A percentile compares a stretch with the other conserved stretches of the same genome.
Conservation (phyloP, 2,797 vertebrate genomes). For the Neomorphus geoffroyi region DNA sequence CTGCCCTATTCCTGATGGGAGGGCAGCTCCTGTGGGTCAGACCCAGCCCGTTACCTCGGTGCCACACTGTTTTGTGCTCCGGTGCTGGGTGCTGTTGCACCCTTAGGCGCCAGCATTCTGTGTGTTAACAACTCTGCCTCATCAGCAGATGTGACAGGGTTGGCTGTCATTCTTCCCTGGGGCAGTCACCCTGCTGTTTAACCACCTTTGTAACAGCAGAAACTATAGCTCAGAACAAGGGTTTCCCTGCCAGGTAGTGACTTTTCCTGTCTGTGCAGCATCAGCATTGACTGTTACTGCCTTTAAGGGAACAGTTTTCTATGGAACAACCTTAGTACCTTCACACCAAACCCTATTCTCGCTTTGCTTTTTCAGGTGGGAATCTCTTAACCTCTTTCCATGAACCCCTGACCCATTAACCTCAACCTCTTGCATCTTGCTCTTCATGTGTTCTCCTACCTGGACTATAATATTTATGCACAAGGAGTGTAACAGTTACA, state of each 20-base stretch:
- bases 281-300: not conserved
- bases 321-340: not conserved
- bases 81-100: not conserved
- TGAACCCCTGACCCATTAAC: not conserved
- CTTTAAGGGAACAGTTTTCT: not conserved
- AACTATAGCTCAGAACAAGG: not conserved
- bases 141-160: not conserved
- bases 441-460: not conserved
- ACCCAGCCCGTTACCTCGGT: not conserved
- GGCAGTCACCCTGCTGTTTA: not conserved
- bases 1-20: not conserved
- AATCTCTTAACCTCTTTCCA: not conserved
- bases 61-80: accelerated
- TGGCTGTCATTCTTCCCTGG: not conserved
- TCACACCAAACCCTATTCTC: not conserved
- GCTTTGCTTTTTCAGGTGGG: not conserved
- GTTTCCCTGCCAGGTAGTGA: not conserved
- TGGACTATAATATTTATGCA: not conserved
- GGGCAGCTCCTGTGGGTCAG: not conserved
- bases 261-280: not conserved
- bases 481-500: not conserved
- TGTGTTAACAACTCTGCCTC: not conserved
- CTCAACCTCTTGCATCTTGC: not conserved
- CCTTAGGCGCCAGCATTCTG: not conserved
- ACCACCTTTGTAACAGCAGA: not conserved